Base-by-base conservation (phyloP, 2,888 invertebrate species). In the Pegoplata infirma region DNA sequence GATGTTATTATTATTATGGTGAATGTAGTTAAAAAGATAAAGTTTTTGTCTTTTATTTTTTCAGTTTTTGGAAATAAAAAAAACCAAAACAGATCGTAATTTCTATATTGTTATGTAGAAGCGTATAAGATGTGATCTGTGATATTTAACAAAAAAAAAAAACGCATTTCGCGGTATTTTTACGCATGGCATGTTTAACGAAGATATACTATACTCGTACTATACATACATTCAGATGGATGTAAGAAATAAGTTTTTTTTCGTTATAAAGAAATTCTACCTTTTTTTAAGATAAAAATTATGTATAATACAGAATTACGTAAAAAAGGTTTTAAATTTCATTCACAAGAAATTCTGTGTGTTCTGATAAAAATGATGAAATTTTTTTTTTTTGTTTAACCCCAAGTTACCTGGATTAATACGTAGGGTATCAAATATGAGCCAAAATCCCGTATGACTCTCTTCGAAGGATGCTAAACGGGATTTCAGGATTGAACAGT, bases 111-210 rank as follows among this genome's bases (percentile, higher is more conserved):
- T 36, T 23, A 21, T 40, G 21, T 40, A 51, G 0, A 51, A 44
- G 44, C 23, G 21, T 40, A 51, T 1, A 51, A 44, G 44, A 58
- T 58, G 32, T 44, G 59, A 59, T 59, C 32, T 49, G n/a, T 36
- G 3, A 17, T 36, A 21, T 7, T n/a, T n/a, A n/a, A n/a, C n/a
- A n/a, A n/a, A 32, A 32, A 17, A 47, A 36, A 68, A 69, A 68
- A 76, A 73, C 76, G 83, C 84, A 84, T 84, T 87, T 87, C 88
- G 87, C 87, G 86, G 88, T 88, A 88, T 88, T 87, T 87, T 88
- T 81, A 88, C 88, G 88, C 86, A 84, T 87, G 81, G 83, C 58
- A 79, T 79, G 71, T 75, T 74, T 67, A 58, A 79, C 67, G 36
- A 67, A 79, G 67, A 72, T 67, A 66, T 73, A 64, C 58, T 44